Evolutionary conservation across 2,797 vertebrate species (phyloP).

Genomic region (Atherinosoma microstoma): DNA sequence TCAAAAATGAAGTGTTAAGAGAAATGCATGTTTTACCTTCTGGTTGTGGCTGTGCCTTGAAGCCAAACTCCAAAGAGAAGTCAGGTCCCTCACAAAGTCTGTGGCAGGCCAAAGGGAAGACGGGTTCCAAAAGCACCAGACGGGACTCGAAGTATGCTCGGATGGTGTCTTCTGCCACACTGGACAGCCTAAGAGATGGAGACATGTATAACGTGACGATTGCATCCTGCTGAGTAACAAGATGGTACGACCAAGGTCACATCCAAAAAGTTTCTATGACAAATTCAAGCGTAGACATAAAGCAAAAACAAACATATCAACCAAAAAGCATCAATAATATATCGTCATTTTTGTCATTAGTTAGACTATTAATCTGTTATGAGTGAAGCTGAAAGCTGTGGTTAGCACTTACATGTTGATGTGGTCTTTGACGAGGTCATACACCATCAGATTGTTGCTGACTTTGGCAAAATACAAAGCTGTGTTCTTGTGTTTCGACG

Average conservation of each 20-base stretch:
- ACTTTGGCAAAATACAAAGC: slow-evolving; percentile 94
- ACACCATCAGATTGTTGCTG: slow-evolving; percentile 89
- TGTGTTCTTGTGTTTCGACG: slow-evolving; percentile 93
- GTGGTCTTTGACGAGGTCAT: slow-evolving; percentile 92
- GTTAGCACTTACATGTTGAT: slow-evolving; percentile 88
- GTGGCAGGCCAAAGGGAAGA: slow-evolving; percentile 95
- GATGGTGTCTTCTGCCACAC: slow-evolving; percentile 93
- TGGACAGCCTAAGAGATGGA: slow-evolving; percentile 83
- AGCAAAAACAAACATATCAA: too few relatives aligned
- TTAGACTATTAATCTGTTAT: neutral
- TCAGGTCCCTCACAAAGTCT: slow-evolving; percentile 95
- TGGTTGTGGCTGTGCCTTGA: slow-evolving; percentile 87
- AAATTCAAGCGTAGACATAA: neutral
- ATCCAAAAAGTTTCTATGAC: neutral
- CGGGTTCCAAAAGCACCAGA: slow-evolving; percentile 89
- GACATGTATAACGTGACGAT: neutral
- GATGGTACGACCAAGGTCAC: neutral
- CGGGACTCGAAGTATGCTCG: slow-evolving; percentile 92
- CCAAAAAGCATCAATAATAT: too few relatives aligned
- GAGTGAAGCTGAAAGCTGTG: neutral
- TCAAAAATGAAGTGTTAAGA: neutral
- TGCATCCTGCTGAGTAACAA: neutral
- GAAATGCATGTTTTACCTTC: slow-evolving; percentile 83
- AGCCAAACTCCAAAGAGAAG: slow-evolving; percentile 92
- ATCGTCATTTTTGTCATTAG: neutral